A percentile compares a stretch with the other conserved stretches of the same genome.
Evolutionary conservation across 2,797 vertebrate species (phyloP).

Genomic region (Meriones psammophilus): DNA sequence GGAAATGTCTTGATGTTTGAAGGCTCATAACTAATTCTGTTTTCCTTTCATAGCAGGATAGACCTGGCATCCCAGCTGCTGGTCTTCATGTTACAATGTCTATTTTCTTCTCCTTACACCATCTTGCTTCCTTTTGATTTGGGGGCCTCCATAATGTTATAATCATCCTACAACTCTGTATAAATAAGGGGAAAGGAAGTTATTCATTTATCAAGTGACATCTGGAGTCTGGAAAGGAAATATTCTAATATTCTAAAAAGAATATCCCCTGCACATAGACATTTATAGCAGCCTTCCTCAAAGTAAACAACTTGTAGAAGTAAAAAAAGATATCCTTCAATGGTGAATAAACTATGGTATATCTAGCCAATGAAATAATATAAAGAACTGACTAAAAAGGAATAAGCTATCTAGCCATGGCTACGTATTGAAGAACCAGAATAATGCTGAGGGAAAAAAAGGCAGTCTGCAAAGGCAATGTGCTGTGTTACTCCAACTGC

Average conservation of each 20-base stretch:
- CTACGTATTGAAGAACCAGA: neutral
- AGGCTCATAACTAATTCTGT: neutral
- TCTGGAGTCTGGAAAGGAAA: neutral
- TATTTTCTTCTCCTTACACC: neutral
- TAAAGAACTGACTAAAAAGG: neutral
- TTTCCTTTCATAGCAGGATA: neutral
- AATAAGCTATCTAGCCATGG: neutral
- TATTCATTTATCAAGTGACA: neutral
- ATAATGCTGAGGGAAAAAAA: neutral
- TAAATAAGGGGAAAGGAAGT: neutral
- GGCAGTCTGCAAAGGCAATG: neutral
- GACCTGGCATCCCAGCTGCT: neutral
- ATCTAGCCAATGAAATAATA: neutral
- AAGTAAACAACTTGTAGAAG: neutral
- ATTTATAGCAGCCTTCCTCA: neutral
- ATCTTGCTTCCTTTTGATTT: neutral
- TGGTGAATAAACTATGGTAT: neutral
- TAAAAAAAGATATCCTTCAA: neutral
- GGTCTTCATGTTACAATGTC: rapidly evolving
- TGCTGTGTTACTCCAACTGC: neutral
- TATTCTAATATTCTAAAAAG: neutral
- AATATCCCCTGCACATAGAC: too few relatives aligned
- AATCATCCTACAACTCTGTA: too few relatives aligned
- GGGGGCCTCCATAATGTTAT: too few relatives aligned
- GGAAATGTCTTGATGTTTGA: neutral